These are phyloP conservation scores for Montifringilla adamsi DNA, from an alignment of 2,113 vertebrate genomes.

Conservation along the genomic window DNA sequence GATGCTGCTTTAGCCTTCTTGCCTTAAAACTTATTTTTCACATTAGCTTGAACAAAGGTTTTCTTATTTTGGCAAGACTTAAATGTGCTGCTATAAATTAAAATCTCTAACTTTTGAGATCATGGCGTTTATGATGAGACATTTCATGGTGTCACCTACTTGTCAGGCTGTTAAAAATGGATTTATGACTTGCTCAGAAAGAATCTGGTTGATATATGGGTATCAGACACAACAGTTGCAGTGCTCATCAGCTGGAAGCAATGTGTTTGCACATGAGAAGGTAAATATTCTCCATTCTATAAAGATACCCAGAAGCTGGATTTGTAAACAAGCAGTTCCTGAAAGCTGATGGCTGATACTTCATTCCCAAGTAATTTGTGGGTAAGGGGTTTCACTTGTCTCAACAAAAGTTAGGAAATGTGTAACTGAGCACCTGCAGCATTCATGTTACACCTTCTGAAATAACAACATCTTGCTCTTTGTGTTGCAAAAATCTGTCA, in stretches of 20 bases:
- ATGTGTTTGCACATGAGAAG: background rate
- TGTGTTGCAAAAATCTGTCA: background rate
- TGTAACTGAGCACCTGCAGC: background rate
- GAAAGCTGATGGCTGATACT: background rate
- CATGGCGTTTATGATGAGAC: background rate
- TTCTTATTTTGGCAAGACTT: background rate
- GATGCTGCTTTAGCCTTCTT: background rate
- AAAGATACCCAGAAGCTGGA: background rate
- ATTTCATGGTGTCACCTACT: background rate
- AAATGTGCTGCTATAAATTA: background rate
- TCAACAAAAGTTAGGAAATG: background rate
- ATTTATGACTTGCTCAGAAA: slow-evolving; percentile 6
- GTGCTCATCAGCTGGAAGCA: slow-evolving; percentile 1
- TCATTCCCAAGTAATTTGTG: background rate
- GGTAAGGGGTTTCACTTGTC: background rate
- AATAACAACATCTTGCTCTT: background rate
- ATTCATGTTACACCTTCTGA: background rate
- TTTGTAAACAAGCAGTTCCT: background rate
- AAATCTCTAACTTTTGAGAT: background rate
- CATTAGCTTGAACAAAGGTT: background rate
- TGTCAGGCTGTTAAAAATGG: slow-evolving; percentile 10
- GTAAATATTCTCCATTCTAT: background rate
- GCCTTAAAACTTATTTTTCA: background rate
- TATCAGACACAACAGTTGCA: background rate
- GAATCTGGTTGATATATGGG: background rate